Evolutionary conservation across 1,140 invertebrate species (phyloP), one percentile per base, ranked within the genome.

Genomic region (Caenorhabditis briggsae): DNA sequence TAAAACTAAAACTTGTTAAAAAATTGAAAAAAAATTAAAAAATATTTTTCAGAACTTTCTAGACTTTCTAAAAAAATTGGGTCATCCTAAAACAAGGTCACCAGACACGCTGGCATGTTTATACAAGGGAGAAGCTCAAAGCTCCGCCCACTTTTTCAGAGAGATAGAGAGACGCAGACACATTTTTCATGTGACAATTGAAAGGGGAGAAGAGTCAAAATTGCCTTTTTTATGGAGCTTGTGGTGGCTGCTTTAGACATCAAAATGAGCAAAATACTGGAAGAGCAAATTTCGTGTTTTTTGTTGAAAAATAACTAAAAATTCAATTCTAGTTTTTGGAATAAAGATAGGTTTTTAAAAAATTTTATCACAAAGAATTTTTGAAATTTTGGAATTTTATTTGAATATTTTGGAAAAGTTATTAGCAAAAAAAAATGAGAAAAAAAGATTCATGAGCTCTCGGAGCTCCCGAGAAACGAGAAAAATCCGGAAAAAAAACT

Each of bases 51-150:
- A 25, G 56, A 58, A 58, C 8, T 8, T 58, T 58, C 56, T 58
- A 58, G 56, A 58, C 56, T 16, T 11, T 8, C 59, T n/a, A 33
- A 25, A 20, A 70, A n/a, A 46, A 46, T 5, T 20, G 23, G n/a
- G 9, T 33, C 33, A 33, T 33, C 33, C 33, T 33, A 33, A 33
- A 25, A n/a, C 9, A 46, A 23, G 70, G 70, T 78, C 70, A 78
- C 33, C 70, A 78, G 70, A 78, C 70, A 23, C 46, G 18, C 14
- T 70, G 33, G 33, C 33, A 33, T 78, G 70, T 78, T 78, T 78
- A 78, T 48, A 78, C 70, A 78, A 78, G 20, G 46, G 70, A 78
- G 46, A 78, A 78, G 70, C 70, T 78, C 70, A 25, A 78, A n/a
- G 46, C 70, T 78, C 70, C 70, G 70, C 70, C 70, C 70, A 46